A percentile compares a stretch with the other conserved stretches of the same genome.
These are phyloP conservation scores for Spicauda simplicius DNA, from an alignment of 2,888 invertebrate species.

Conservation along the genomic window DNA sequence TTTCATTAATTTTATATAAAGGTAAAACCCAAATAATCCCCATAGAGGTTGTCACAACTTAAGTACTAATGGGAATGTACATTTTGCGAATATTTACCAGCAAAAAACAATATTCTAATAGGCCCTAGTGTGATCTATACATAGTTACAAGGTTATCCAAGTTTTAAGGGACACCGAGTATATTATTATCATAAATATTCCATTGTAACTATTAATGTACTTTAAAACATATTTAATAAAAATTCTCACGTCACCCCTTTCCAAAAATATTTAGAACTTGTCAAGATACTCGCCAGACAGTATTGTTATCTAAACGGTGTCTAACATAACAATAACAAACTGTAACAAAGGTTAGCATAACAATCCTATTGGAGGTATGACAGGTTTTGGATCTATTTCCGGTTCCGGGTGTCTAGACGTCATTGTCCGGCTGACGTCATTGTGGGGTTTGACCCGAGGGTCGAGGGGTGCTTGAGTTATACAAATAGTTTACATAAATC, in stretches of 20 bases:
- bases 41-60: no score
- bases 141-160: no score
- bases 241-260: neutral
- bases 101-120: no score
- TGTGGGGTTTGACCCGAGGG: neutral
- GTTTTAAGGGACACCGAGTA: no score
- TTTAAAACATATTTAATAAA: neutral
- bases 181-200: no score
- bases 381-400: constrained; percentile 13
- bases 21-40: no score
- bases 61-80: no score
- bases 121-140: no score
- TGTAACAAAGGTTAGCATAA: neutral
- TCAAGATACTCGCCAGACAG: neutral
- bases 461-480: neutral
- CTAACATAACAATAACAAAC: neutral
- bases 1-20: no score
- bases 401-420: constrained; percentile 14
- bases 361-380: neutral
- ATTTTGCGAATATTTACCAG: no score
- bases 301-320: neutral
- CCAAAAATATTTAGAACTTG: neutral
- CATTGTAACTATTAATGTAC: no score
- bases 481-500: neutral
- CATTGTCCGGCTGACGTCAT: constrained; percentile 1